These are phyloP conservation scores for Sminthurides bifidus DNA, from an alignment of 1,140 invertebrate genomes.

Conservation along the genomic window DNA sequence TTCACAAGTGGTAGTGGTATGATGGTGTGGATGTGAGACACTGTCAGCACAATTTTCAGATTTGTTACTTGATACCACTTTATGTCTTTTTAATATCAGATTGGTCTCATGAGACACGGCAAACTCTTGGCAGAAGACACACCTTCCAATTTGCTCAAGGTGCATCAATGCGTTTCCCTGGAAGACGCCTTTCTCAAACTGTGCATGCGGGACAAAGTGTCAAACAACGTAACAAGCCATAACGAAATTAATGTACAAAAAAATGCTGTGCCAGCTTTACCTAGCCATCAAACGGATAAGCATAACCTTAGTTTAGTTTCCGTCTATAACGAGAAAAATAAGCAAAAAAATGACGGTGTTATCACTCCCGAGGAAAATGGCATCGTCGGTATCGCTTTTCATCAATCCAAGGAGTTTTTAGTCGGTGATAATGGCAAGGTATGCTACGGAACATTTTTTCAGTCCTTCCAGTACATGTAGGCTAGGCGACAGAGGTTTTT, in stretches of 20 bases:
- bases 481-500: too few relatives aligned
- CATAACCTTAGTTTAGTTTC: slow-evolving; percentile 19
- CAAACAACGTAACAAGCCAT: slow-evolving; percentile 18
- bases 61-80: not conserved
- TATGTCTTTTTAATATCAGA: slow-evolving; percentile 43
- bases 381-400: slow-evolving; percentile 72
- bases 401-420: slow-evolving; percentile 59
- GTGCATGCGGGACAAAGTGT: slow-evolving; percentile 48
- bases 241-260: slow-evolving; percentile 6
- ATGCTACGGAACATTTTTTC: not conserved
- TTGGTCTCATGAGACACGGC: slow-evolving; percentile 87
- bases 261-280: not conserved
- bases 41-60: not conserved
- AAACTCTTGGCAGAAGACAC: slow-evolving; percentile 81
- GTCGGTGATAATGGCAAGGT: slow-evolving; percentile 12
- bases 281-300: not conserved
- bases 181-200: slow-evolving; percentile 92
- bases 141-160: slow-evolving; percentile 65
- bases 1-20: too few relatives aligned
- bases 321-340: slow-evolving; percentile 29
- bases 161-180: slow-evolving; percentile 69
- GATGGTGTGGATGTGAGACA: not conserved
- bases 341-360: slow-evolving; percentile 6
- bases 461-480: too few relatives aligned
- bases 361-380: slow-evolving; percentile 64